Conservation (phyloP, 1,140 invertebrate species). For the Drosophila nigrodunni region DNA sequence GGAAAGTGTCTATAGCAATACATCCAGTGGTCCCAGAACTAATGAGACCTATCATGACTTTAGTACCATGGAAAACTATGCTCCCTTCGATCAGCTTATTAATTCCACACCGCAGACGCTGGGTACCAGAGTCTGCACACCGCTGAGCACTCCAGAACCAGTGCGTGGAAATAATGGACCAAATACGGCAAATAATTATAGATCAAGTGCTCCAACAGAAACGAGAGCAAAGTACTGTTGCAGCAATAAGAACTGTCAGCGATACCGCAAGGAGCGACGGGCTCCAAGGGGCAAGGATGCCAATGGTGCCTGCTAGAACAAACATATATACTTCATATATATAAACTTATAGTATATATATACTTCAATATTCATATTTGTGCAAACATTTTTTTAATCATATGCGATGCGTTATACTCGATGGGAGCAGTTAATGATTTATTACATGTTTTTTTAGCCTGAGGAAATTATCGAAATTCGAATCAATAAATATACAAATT, state of each 20-base stretch:
- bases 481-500: slow-evolving; percentile 22
- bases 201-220: not conserved
- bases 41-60: not conserved
- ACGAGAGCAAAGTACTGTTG: not conserved
- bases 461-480: slow-evolving; percentile 31
- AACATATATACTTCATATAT: not conserved
- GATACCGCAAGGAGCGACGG: not conserved
- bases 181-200: not conserved
- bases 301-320: not conserved
- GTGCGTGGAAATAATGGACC: not conserved
- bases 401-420: not conserved
- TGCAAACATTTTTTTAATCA: not conserved
- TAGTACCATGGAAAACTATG: slow-evolving; percentile 51
- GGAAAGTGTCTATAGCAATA: not conserved
- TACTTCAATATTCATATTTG: slow-evolving; percentile 1
- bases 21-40: not conserved
- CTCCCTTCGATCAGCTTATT: slow-evolving; percentile 45
- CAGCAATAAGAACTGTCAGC: not conserved
- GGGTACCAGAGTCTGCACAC: not conserved
- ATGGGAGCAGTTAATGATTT: slow-evolving; percentile 7
- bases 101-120: not conserved
- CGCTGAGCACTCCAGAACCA: not conserved
- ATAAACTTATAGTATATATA: too few relatives aligned
- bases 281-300: not conserved
- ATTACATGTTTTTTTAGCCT: slow-evolving; percentile 24